Evolutionary conservation across 2,888 invertebrate genomes (phyloP).

Genomic region (Lumbricus terrestris): DNA sequence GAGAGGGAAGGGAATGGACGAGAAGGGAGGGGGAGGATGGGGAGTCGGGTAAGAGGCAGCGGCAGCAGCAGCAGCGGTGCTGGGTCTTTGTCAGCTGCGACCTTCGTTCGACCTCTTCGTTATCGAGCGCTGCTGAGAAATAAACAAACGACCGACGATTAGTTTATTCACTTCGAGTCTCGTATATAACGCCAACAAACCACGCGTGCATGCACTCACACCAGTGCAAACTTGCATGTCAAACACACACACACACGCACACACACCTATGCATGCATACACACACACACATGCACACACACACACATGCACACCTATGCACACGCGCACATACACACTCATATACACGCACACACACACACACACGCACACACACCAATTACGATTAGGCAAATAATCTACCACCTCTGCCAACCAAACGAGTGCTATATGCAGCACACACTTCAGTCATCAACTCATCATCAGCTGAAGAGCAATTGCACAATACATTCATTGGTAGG

Average conservation of each 20-base stretch:
- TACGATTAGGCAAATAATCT: not conserved
- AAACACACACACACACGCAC: no score
- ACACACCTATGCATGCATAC: no score
- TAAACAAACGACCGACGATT: conserved; percentile 3
- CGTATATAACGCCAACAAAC: not conserved
- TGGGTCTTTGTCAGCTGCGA: not conserved
- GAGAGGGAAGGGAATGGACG: not conserved
- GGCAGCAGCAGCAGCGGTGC: no score
- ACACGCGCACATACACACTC: no score
- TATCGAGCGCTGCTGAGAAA: not conserved
- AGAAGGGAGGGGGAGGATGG: no score
- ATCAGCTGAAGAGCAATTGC: not conserved
- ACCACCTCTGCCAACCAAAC: not conserved
- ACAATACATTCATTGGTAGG: no score
- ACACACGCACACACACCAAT: not conserved
- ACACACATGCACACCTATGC: no score
- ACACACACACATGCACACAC: no score
- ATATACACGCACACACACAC: no score
- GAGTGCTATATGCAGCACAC: no score
- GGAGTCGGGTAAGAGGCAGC: no score
- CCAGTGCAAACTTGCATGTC: not conserved
- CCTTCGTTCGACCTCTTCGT: not conserved
- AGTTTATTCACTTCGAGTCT: not conserved
- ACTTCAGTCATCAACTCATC: not conserved
- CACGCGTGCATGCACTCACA: not conserved